A percentile compares a stretch with the other conserved stretches of the same genome.
Evolutionary conservation across 2,888 invertebrate genomes (phyloP).

Genomic region (Litoditis marina): DNA sequence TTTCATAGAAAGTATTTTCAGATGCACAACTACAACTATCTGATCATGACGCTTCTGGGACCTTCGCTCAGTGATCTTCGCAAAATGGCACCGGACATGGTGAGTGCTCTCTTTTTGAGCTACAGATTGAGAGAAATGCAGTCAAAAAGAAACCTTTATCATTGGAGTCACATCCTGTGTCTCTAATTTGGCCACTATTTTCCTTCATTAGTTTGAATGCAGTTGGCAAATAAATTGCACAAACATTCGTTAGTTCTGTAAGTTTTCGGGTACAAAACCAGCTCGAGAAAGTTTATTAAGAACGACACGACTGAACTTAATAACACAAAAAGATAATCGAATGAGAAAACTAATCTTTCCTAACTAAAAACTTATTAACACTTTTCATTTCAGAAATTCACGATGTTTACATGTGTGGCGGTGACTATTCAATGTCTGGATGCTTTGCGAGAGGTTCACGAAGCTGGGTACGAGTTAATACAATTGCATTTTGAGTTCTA

Average conservation of each 20-base stretch:
- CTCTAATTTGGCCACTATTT: too few species aligned
- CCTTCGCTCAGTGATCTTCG: slow-evolving; percentile 32
- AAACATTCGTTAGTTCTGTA: too few species aligned
- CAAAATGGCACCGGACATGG: slow-evolving; percentile 17
- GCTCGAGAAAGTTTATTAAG: too few species aligned
- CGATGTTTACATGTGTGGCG: slow-evolving; percentile 23
- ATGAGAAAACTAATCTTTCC: too few species aligned
- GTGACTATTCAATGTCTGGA: slow-evolving; percentile 38
- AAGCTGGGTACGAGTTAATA: too few species aligned
- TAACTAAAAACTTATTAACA: too few species aligned
- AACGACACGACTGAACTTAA: too few species aligned
- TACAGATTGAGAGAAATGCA: not conserved
- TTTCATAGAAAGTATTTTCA: not conserved
- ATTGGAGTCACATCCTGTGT: too few species aligned
- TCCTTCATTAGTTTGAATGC: too few species aligned
- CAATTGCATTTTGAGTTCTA: not conserved
- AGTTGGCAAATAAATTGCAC: too few species aligned
- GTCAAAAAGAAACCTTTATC: not conserved
- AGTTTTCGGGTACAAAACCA: too few species aligned
- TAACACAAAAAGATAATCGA: too few species aligned
- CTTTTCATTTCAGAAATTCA: slow-evolving; percentile 29
- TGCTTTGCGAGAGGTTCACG: slow-evolving; percentile 40
- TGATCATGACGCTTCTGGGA: slow-evolving; percentile 36
- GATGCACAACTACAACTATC: slow-evolving; percentile 25
- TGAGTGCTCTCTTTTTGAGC: not conserved